Percentiles rank a stretch among this genome's conserved stretches.
Conservation (phyloP, 1,140 invertebrate species). For the Cydia splendana region DNA sequence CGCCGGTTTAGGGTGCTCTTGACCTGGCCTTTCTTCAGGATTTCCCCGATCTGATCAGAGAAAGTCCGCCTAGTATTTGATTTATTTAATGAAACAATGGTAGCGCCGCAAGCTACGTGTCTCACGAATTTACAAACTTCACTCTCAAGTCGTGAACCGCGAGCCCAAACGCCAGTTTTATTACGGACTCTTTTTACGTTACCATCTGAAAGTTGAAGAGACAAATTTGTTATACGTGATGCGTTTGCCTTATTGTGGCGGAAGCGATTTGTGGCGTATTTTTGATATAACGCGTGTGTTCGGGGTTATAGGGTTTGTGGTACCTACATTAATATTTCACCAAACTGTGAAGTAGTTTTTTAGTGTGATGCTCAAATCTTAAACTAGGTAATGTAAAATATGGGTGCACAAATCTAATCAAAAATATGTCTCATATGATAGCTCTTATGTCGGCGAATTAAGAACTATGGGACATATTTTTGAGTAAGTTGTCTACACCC, state of each 20-base stretch:
- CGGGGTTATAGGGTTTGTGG: not conserved
- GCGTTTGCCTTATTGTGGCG: slow-evolving; percentile 21
- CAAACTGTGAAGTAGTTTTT: not conserved
- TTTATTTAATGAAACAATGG: not conserved
- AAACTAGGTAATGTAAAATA: too few relatives aligned
- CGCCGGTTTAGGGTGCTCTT: too few relatives aligned
- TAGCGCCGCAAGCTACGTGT: slow-evolving; percentile 11
- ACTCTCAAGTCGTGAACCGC: slow-evolving; percentile 21
- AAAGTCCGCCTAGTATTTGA: too few relatives aligned
- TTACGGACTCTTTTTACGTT: slow-evolving; percentile 30
- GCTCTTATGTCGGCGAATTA: too few relatives aligned
- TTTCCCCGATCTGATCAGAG: too few relatives aligned
- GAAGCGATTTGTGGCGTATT: slow-evolving; percentile 7
- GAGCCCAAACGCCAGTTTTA: slow-evolving; percentile 31
- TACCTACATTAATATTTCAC: not conserved
- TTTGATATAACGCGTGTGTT: not conserved
- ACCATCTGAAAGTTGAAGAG: slow-evolving; percentile 19
- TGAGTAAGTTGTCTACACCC: too few relatives aligned
- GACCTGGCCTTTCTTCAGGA: too few relatives aligned
- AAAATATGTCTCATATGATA: too few relatives aligned
- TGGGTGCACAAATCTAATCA: too few relatives aligned
- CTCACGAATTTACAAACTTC: slow-evolving; percentile 31
- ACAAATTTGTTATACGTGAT: slow-evolving; percentile 31
- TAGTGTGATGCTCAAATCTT: too few relatives aligned
- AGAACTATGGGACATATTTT: too few relatives aligned